Base-by-base conservation (phyloP, 1,140 invertebrate species). In the Cherax destructor region DNA sequence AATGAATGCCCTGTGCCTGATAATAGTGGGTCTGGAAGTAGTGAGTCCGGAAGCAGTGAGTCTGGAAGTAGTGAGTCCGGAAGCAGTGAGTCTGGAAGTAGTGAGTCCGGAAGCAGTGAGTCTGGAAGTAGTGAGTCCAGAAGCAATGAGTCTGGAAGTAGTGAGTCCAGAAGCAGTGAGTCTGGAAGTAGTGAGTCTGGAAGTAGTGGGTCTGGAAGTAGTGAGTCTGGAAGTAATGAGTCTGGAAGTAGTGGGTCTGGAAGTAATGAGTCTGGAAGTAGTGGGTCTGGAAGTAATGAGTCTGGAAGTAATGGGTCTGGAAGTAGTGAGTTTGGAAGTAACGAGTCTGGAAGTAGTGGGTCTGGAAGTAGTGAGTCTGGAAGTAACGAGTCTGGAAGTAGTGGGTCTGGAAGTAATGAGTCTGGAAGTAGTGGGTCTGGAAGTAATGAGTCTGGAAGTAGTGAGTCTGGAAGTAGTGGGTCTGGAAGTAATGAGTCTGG, bases 401-500 rank as follows among this genome's bases (percentile, higher is more conserved):
- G 30, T 76, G 72, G 5, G 16, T 9, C 9, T 59, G 56, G 56
- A 59, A 16, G 56, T 59, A 16, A 5, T 56, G 56, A n/a, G 47
- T 30, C 41, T 81, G 79, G 24, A 9, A n/a, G 52, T 9, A 52
- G 80, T 83, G 80, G n/a, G 56, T 49, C 50, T 24, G 52, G 80
- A 21, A 30, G 30, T 83, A 52, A 50, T 47, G 77, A 18, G 6
- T 5, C 10, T 79, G 77, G n/a, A n/a, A n/a, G 77, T 79, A 47
- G 77, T 4, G 74, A 21, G 0, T 47, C 49, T 13, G 74, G 84
- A 77, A 47, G 47, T n/a, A n/a, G 49, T 50, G 69, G 72, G n/a
- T 41, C 16, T 47, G 81, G 74, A 16, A 84, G 81, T n/a, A n/a
- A n/a, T 59, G 49, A 41, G 4, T 74, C 77, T 59, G 91, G 91